phyloP scores from a whole-genome alignment of 2,797 vertebrate species.

The Myotis vivesi region DNA sequence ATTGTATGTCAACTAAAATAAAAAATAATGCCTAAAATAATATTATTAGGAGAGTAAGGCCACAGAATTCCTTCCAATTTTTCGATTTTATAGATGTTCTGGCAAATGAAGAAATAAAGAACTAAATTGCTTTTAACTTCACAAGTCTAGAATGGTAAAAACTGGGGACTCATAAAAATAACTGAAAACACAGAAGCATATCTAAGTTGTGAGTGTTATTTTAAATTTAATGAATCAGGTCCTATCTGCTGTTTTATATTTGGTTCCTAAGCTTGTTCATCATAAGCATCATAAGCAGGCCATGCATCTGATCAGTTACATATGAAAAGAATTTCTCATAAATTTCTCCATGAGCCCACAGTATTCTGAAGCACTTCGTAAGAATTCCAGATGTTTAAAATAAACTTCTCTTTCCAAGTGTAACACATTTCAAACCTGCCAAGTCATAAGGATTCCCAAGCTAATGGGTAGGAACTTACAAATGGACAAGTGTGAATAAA shows the following conservation, averaged over 20 bases:
- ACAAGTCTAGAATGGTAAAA: conserved; percentile 74
- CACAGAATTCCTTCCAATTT: not conserved
- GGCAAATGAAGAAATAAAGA: conserved; percentile 36
- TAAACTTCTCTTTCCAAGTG: conserved; percentile 72
- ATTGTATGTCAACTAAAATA: not conserved
- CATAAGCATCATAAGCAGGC: conserved; percentile 68
- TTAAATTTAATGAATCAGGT: conserved; percentile 74
- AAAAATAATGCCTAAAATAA: conserved; percentile 18
- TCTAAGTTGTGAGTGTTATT: conserved; percentile 59
- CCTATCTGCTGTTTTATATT: conserved; percentile 75
- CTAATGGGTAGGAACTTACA: conserved; percentile 26
- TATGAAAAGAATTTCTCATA: conserved; percentile 71
- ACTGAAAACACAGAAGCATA: conserved; percentile 62
- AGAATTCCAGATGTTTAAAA: conserved; percentile 79
- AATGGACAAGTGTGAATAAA: not conserved
- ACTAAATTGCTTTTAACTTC: conserved; percentile 49
- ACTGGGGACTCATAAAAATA: conserved; percentile 70
- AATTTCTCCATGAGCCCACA: conserved; percentile 65
- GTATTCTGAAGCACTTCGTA: conserved; percentile 62
- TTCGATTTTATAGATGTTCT: conserved; percentile 18
- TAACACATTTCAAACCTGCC: conserved; percentile 65
- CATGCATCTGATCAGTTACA: conserved; percentile 74
- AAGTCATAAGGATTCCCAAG: conserved; percentile 44
- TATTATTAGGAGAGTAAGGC: not conserved
- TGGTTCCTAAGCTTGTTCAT: conserved; percentile 71